Base-by-base conservation (phyloP, 2,797 vertebrate species). In the Orientallactaga sibirica region DNA sequence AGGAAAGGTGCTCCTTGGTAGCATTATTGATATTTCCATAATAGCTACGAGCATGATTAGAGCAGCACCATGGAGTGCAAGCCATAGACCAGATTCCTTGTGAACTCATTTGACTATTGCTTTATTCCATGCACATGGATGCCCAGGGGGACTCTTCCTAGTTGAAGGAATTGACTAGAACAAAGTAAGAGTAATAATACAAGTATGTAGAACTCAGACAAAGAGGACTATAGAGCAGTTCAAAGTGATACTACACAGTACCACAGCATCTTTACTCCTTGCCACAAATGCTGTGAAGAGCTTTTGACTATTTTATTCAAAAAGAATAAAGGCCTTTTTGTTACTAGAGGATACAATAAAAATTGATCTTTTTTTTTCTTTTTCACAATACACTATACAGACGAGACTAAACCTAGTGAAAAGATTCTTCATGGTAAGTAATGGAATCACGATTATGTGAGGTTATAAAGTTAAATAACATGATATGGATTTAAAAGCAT, bases 391-490 rank as follows among this genome's bases (percentile, higher is more conserved):
- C 12, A 67, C 16, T 89, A 22, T 58, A 86, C 76, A 62, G 18
- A 15, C 11, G 80, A 93, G 82, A 95, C 87, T 95, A 80, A 15
- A 12, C 19, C 19, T 29, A 68, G 9, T 91, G 68, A 94, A 95
- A 94, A 3, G 27, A 58, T 79, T 85, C 33, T 86, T 79, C 25
- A 93, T 80, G 25, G 48, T 55, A 52, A 41, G 58, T 89, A 92
- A 91, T 14, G 87, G 25, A 95, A 79, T 83, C 68, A 93, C 92
- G n/a, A 82, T 92, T 94, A 67, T 76, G 25, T 75, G 33, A 89
- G 76, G 33, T 52, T 96, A 90, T 76, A 86, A 89, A 95, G 64
- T 84, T 41, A 96, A 89, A 91, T 89, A 85, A 61, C 93, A 79
- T 83, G 73, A 73, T 94, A 80, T 18, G 5, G 3, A 83, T 93